Evolutionary conservation across 2,113 vertebrate genomes (phyloP).

Genomic region (Cacatua alba): DNA sequence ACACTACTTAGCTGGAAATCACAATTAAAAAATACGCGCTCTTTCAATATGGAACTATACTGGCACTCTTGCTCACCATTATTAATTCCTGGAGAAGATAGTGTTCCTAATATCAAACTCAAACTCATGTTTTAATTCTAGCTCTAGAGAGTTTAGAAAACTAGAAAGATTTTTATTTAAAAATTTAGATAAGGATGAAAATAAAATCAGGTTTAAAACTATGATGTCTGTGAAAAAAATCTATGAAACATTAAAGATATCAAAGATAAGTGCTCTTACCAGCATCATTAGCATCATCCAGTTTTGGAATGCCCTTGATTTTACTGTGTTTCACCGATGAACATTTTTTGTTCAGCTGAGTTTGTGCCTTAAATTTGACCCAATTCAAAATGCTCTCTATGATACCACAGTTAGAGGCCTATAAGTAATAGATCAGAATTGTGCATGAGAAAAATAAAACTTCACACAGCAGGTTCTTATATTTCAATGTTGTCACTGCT

Average conservation of each 20-base stretch:
- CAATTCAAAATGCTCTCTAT: slow-evolving; percentile 99
- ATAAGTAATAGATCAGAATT: slow-evolving; percentile 32
- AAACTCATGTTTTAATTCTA: background rate
- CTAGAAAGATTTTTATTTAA: background rate
- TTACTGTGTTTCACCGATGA: slow-evolving; percentile 98
- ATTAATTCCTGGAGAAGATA: background rate
- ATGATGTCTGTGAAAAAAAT: background rate
- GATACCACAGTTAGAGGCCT: slow-evolving; percentile 98
- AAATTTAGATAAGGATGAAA: background rate
- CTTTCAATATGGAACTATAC: background rate
- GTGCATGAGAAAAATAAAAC: background rate
- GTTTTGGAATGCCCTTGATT: slow-evolving; percentile 98
- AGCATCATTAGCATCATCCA: slow-evolving; percentile 98
- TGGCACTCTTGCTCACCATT: background rate
- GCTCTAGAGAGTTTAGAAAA: background rate
- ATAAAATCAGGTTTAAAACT: background rate
- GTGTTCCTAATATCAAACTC: background rate
- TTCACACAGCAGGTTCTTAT: background rate
- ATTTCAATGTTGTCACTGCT: background rate
- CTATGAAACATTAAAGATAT: background rate
- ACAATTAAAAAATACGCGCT: background rate
- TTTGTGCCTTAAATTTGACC: slow-evolving; percentile 99
- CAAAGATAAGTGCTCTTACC: slow-evolving; percentile 78
- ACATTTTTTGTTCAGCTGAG: slow-evolving; percentile 97
- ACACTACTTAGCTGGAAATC: background rate